Conservation (phyloP, 1,140 invertebrate species). For the Drosophila ironensis region DNA sequence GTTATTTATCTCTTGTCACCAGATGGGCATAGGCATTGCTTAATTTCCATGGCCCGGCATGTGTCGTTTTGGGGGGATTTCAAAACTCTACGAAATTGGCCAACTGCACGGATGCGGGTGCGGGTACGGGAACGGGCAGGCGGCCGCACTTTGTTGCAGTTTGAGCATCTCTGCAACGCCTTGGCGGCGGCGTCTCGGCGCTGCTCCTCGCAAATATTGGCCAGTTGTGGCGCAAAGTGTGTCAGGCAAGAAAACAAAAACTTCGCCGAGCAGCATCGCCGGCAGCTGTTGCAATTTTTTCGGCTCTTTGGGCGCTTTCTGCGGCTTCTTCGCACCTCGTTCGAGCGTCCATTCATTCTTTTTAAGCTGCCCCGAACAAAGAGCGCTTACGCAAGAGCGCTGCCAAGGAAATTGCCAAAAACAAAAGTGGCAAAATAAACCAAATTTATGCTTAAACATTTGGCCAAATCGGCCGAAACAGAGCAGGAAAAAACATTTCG, state of each 20-base stretch:
- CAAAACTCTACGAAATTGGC: conserved; percentile 12
- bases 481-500: conserved; percentile 67
- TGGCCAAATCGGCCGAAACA: conserved; percentile 27
- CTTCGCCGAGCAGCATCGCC: conserved; percentile 24
- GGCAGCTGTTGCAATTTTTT: conserved; percentile 52
- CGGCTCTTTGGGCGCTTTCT: conserved; percentile 20
- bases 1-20: background rate
- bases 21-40: conserved; percentile 27
- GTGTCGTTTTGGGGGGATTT: conserved; percentile 2
- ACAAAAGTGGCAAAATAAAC: conserved; percentile 12
- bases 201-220: conserved; percentile 50
- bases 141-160: conserved; percentile 31
- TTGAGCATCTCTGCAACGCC: conserved; percentile 15
- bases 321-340: conserved; percentile 32
- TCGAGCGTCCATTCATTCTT: conserved; percentile 58
- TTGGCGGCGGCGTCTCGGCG: conserved; percentile 1
- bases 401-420: conserved; percentile 57
- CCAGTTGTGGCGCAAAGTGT: conserved; percentile 47
- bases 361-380: conserved; percentile 26
- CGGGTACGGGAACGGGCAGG: conserved; percentile 5
- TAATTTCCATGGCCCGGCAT: background rate
- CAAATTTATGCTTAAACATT: conserved; percentile 59
- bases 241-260: conserved; percentile 65
- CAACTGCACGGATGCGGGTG: no score
- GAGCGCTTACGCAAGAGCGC: conserved; percentile 25